Base-by-base conservation (phyloP, 35 echinoderm and acorn worm species). In the Diadema setosum region DNA sequence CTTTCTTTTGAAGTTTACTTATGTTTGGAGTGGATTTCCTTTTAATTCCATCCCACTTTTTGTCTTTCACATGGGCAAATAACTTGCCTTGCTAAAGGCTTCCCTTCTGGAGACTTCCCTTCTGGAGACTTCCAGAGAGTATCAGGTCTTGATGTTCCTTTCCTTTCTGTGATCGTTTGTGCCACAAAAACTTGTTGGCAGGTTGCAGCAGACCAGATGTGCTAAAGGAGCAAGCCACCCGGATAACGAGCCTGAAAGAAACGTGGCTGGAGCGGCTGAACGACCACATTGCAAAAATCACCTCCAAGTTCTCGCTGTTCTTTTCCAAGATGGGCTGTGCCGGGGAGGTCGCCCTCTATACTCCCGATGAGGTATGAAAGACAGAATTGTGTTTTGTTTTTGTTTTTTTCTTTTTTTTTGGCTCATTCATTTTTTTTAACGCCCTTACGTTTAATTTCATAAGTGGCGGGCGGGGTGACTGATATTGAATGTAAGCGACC, bases 241-340 rank as follows among this genome's bases (percentile, higher is more conserved):
- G 90, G 78, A 97, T 97, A 27, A 52, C 73, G 18, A 45, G 57
- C 2, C 23, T 93, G 2, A 91, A 87, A 25, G 43, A 83, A 9
- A 33, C 44, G 32, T 97, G 95, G 95, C 52, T 87, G 25, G 36
- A 43, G 4, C 74, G 78, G 24, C 55, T 97, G 0, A 83, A 65
- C 5, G 65, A 78, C 23, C 88, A 93, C 11, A 82, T 97, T 5
- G 14, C 31, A 2, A 35, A 86, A 8, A 84, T 97, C 63, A 97
- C 86, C 69, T 42, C 41, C 36, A 90, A 90, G 30, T 97, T 97
- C 56, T 87, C 87, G 9, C 27, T 73, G 14, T 97, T 97, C 88
- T 97, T 97, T 58, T 46, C 58, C n/a, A 73, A 64, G 16, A 90
- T 97, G 84, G 91, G 91, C 0, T 97, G 95, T 91, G 95, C 95